Conservation (phyloP, 2,113 vertebrate genomes). For the Microtus pennsylvanicus region DNA sequence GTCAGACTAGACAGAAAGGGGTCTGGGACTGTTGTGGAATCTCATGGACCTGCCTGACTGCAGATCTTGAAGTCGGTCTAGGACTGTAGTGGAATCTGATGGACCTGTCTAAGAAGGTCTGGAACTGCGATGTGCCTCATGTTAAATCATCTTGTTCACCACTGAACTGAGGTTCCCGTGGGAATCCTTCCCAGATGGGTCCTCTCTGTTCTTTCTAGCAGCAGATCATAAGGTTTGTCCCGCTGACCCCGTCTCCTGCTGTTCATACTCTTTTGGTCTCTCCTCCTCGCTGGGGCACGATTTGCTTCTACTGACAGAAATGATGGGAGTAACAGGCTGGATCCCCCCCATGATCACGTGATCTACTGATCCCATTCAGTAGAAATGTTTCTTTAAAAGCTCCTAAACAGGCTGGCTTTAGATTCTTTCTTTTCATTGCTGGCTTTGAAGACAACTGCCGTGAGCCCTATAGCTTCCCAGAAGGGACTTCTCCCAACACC, state of each 20-base stretch:
- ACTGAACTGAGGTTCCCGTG: background rate
- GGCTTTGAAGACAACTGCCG: background rate
- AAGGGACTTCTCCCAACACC: background rate
- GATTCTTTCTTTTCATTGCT: background rate
- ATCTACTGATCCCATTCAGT: background rate
- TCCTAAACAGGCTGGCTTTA: background rate
- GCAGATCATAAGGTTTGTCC: background rate
- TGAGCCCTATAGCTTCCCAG: background rate
- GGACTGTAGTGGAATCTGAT: too few relatives aligned
- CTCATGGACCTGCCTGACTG: background rate
- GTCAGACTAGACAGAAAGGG: background rate
- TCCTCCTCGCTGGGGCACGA: background rate
- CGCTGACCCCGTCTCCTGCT: background rate
- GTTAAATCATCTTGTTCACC: conserved; percentile 40
- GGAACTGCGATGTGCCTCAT: background rate
- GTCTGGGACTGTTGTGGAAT: too few relatives aligned
- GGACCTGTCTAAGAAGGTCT: background rate
- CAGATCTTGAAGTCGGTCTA: too few relatives aligned
- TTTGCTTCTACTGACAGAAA: background rate
- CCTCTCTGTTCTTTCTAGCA: background rate
- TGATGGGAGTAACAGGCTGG: background rate
- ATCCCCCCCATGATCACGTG: background rate
- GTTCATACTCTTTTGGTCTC: background rate
- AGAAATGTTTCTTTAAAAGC: background rate
- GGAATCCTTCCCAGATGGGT: background rate